Evolutionary conservation across 1,140 invertebrate species (phyloP).

Genomic region (Ladona fulva): DNA sequence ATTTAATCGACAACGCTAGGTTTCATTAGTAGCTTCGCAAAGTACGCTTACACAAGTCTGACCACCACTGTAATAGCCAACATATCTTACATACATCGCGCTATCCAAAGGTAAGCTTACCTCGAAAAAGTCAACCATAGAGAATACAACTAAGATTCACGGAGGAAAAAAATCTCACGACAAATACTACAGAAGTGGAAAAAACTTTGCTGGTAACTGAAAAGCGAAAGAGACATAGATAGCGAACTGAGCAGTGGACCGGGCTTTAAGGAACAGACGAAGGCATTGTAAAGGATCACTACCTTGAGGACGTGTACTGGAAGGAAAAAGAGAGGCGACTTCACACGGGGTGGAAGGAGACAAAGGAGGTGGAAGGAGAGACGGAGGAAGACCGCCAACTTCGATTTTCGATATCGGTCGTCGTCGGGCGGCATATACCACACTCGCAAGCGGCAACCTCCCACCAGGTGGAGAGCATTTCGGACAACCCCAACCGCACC

Average conservation of each 20-base stretch:
- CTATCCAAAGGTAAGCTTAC: too few relatives aligned
- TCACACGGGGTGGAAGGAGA: background rate
- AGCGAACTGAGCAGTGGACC: background rate
- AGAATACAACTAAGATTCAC: too few relatives aligned
- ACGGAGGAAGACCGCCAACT: background rate
- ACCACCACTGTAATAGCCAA: too few relatives aligned
- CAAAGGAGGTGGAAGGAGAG: background rate
- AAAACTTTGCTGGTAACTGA: too few relatives aligned
- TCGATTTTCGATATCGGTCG: conserved; percentile 3
- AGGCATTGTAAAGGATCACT: background rate
- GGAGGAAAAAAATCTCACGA: too few relatives aligned
- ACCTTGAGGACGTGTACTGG: background rate
- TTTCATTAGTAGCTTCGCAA: too few relatives aligned
- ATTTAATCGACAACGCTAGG: too few relatives aligned
- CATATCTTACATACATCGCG: too few relatives aligned
- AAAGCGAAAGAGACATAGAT: too few relatives aligned
- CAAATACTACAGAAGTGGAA: too few relatives aligned
- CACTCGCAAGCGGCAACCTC: background rate
- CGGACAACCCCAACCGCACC: background rate
- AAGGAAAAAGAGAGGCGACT: background rate
- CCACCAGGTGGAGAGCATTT: background rate
- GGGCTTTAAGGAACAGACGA: background rate
- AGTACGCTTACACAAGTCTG: too few relatives aligned
- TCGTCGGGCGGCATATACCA: background rate
- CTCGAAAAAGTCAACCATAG: too few relatives aligned